Conservation (phyloP, 2,797 vertebrate species). For the Gadopsis bispinosus region DNA sequence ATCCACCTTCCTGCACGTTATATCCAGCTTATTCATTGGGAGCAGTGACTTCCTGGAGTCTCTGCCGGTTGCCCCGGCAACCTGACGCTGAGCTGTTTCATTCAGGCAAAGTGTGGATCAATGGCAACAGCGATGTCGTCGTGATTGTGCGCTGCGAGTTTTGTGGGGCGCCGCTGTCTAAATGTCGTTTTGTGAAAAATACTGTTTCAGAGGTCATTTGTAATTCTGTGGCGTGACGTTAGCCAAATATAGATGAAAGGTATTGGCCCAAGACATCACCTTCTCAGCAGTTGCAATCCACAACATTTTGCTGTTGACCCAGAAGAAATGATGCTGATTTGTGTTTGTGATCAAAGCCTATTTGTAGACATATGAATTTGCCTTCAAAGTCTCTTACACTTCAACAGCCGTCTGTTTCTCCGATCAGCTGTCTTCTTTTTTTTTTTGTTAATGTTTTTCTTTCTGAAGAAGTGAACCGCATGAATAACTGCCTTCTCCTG, state of each 20-base stretch:
- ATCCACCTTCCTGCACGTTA: not conserved
- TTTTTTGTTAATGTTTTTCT: constrained; percentile 8
- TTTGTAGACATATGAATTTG: constrained; percentile 2
- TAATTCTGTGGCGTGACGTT: not conserved
- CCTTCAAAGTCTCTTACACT: constrained; percentile 1
- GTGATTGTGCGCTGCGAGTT: not conserved
- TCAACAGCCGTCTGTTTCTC: not conserved
- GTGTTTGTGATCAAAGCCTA: not conserved
- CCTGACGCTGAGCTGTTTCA: not conserved
- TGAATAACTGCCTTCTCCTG: constrained; percentile 15
- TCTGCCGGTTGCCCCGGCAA: constrained; percentile 34
- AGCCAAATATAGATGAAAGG: not conserved
- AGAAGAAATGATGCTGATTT: not conserved
- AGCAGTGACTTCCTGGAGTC: constrained; percentile 18
- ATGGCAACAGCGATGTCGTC: not conserved
- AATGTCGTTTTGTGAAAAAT: not conserved
- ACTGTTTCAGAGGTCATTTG: not conserved
- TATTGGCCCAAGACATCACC: not conserved
- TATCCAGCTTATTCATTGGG: not conserved
- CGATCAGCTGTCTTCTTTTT: not conserved
- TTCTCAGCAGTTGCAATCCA: not conserved
- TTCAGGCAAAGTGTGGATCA: not conserved
- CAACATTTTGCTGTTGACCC: not conserved
- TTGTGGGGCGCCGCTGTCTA: not conserved
- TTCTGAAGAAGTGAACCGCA: constrained; percentile 11